phyloP scores from a whole-genome alignment of 2,113 vertebrate species.

The Protobothrops mucrosquamatus region DNA sequence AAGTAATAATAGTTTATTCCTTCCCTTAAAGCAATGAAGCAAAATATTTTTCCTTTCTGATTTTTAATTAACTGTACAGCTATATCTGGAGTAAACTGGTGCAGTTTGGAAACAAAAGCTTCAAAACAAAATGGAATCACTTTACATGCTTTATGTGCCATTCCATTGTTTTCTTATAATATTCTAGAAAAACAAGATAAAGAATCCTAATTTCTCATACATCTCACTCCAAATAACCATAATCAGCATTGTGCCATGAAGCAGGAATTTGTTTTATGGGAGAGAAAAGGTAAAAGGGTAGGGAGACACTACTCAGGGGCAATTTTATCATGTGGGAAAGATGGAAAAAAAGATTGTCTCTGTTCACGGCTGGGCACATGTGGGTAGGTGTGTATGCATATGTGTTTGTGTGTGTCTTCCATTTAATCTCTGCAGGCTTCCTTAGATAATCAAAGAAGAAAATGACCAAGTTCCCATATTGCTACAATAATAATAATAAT shows the following conservation, averaged over 20 bases:
- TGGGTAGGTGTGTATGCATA: too few species aligned
- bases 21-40: constrained; percentile 28
- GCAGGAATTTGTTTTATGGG: background rate
- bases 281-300: background rate
- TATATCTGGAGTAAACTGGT: constrained; percentile 5
- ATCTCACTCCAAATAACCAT: background rate
- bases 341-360: too few species aligned
- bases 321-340: too few species aligned
- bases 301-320: too few species aligned
- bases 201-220: background rate
- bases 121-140: background rate
- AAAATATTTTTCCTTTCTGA: constrained; percentile 4
- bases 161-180: background rate
- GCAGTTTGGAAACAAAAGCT: background rate
- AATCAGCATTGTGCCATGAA: background rate
- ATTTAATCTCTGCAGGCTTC: too few species aligned
- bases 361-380: too few species aligned
- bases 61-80: constrained; percentile 39
- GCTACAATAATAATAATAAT: too few species aligned
- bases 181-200: background rate
- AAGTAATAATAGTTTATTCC: constrained; percentile 45
- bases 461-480: too few species aligned
- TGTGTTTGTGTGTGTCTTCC: too few species aligned
- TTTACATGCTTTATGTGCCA: background rate
- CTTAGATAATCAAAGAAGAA: too few species aligned